Conservation (phyloP, 2,888 invertebrate genomes). For the Alentia gelatinosa region DNA sequence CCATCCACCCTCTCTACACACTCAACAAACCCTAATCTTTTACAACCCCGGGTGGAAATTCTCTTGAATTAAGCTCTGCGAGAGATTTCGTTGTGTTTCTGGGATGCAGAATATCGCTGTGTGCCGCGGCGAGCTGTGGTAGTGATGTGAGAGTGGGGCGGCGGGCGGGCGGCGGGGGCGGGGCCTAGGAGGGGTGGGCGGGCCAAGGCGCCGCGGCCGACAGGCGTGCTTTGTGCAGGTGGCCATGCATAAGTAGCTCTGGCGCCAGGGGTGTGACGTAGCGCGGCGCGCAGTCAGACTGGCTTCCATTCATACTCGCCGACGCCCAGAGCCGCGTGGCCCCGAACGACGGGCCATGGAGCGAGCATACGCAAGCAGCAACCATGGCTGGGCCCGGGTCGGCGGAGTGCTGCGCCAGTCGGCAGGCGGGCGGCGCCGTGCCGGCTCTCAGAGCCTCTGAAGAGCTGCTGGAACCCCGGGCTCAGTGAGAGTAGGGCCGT, state of each 20-base stretch:
- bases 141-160: background rate
- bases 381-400: background rate
- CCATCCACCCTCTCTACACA: background rate
- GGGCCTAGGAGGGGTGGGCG: background rate
- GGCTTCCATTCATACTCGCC: constrained; percentile 51
- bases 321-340: background rate
- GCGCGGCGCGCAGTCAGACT: constrained; percentile 5
- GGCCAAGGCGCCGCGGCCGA: constrained; percentile 32
- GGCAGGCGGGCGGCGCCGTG: too few relatives aligned
- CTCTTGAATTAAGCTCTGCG: too few relatives aligned
- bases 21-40: background rate
- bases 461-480: too few relatives aligned
- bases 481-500: too few relatives aligned
- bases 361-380: constrained; percentile 9
- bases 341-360: constrained; percentile 24
- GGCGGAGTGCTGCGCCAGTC: background rate
- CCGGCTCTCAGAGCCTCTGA: too few relatives aligned
- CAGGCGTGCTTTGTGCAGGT: constrained; percentile 24
- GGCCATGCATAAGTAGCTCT: constrained; percentile 51
- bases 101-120: too few relatives aligned
- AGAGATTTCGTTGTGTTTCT: too few relatives aligned
- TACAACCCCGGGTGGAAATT: background rate
- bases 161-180: background rate
- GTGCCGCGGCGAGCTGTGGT: background rate
- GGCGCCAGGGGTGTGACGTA: constrained; percentile 57